phyloP scores from a whole-genome alignment of 2,113 vertebrate species.

The Campylorhamphus procurvoides region DNA sequence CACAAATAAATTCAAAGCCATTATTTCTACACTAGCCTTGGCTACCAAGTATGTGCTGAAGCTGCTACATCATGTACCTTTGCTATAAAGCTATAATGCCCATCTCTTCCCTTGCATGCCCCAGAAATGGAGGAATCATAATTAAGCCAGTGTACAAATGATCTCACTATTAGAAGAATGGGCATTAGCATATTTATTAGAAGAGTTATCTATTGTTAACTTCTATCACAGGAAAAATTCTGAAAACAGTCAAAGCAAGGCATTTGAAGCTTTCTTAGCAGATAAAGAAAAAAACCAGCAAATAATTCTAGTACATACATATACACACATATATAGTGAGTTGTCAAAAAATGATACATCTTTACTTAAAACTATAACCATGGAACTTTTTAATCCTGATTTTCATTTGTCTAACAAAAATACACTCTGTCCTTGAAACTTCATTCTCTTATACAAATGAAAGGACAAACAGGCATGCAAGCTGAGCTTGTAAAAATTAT shows the following conservation, averaged over 20 bases:
- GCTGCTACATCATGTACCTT: neutral
- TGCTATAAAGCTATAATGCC: neutral
- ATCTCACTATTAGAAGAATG: neutral
- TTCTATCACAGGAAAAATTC: neutral
- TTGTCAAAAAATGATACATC: neutral
- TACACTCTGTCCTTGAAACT: neutral
- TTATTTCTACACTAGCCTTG: neutral
- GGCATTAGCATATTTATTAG: neutral
- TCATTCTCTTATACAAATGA: neutral
- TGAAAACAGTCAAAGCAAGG: neutral
- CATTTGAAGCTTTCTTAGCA: neutral
- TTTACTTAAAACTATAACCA: neutral
- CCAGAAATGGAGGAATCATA: neutral
- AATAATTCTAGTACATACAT: fast-evolving
- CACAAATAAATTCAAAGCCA: neutral
- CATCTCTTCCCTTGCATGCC: neutral
- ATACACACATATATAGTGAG: fast-evolving
- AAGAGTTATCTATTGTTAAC: neutral
- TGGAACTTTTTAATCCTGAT: neutral
- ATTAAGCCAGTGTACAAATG: neutral
- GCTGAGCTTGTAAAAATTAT: neutral
- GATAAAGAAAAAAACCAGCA: neutral
- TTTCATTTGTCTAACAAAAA: neutral
- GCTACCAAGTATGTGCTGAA: fast-evolving
- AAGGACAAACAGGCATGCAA: neutral